Conservation (phyloP, 2,113 vertebrate genomes). For the Silurus asotus region DNA sequence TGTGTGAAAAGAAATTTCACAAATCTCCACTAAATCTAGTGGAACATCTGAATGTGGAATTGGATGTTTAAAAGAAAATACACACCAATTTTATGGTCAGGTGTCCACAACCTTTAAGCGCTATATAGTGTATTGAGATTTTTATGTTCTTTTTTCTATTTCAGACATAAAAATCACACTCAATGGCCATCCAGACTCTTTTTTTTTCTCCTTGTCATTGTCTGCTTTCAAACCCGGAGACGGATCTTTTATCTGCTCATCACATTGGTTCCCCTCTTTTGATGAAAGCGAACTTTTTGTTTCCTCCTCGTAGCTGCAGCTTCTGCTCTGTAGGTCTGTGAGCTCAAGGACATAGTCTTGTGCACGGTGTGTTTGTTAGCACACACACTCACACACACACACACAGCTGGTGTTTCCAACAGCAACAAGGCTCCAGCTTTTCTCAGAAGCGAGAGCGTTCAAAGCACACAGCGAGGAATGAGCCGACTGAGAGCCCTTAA, state of each 20-base stretch:
- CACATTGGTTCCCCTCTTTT: not conserved
- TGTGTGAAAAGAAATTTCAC: too few species aligned
- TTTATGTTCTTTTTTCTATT: not conserved
- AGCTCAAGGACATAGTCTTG: conserved; percentile 35
- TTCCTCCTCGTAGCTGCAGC: not conserved
- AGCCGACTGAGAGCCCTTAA: conserved; percentile 17
- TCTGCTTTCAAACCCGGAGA: conserved; percentile 11
- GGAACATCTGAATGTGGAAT: too few species aligned
- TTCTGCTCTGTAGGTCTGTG: conserved; percentile 10
- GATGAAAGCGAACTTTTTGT: not conserved
- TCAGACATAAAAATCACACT: conserved; percentile 3
- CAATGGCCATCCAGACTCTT: not conserved
- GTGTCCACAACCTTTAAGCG: too few species aligned
- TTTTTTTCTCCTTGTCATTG: not conserved
- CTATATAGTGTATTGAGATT: too few species aligned
- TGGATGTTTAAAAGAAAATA: too few species aligned
- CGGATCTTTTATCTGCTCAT: conserved; percentile 33
- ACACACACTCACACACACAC: not conserved
- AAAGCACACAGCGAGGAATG: not conserved
- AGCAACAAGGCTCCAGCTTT: conserved; percentile 35
- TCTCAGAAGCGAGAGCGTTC: conserved; percentile 29
- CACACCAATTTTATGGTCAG: too few species aligned
- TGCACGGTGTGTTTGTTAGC: conserved; percentile 22
- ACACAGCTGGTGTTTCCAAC: conserved; percentile 43
- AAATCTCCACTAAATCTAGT: too few species aligned